A percentile compares a stretch with the other conserved stretches of the same genome.
Evolutionary conservation across 2,797 vertebrate genomes (phyloP).

Genomic region (Chrysolophus pictus): DNA sequence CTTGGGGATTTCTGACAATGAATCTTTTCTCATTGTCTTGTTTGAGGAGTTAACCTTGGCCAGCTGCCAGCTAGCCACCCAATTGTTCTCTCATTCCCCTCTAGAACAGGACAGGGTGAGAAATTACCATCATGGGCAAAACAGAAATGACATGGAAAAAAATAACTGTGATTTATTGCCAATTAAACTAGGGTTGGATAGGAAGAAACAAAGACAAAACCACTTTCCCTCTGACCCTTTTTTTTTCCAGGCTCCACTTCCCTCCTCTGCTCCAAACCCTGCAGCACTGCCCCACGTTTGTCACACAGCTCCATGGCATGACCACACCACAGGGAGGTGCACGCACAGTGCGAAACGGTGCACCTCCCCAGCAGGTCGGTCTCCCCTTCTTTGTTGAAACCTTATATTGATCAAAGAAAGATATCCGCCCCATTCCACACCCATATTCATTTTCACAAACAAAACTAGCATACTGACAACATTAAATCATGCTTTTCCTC

Average conservation of each 20-base stretch:
- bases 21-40: neutral
- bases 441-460: neutral
- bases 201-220: neutral
- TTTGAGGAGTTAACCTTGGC: neutral
- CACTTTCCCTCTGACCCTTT: neutral
- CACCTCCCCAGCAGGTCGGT: neutral
- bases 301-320: neutral
- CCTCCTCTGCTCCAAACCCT: neutral
- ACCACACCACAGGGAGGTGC: neutral
- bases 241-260: neutral
- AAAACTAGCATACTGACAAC: neutral
- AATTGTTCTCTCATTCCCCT: too few species aligned
- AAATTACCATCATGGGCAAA: neutral
- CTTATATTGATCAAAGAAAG: neutral
- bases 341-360: too few species aligned
- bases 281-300: neutral
- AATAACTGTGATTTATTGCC: neutral
- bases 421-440: fast-evolving
- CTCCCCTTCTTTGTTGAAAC: neutral
- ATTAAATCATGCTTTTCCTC: neutral
- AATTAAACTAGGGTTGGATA: neutral
- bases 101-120: neutral
- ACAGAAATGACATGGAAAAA: neutral
- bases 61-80: neutral
- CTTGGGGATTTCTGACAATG: neutral